These are phyloP conservation scores for Napeogenes inachia DNA, from an alignment of 2,888 invertebrate genomes.

Conservation along the genomic window DNA sequence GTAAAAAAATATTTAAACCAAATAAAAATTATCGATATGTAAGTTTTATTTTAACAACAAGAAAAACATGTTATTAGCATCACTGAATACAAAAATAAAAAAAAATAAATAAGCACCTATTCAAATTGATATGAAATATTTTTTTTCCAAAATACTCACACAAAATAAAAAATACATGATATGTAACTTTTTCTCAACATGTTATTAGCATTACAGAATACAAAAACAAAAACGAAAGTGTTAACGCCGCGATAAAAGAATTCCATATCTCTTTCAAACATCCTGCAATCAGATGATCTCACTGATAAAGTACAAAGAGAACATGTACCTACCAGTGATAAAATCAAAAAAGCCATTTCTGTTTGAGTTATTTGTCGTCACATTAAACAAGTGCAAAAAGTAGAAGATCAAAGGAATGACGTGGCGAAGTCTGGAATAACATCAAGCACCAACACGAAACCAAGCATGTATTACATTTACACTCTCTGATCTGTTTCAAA, in stretches of 20 bases:
- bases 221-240: slow-evolving; percentile 21
- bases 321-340: slow-evolving; percentile 59
- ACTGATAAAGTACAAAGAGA: slow-evolving; percentile 64
- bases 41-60: too few species aligned
- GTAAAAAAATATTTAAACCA: too few species aligned
- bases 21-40: too few species aligned
- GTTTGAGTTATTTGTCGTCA: slow-evolving; percentile 75
- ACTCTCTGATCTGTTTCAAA: slow-evolving; percentile 29
- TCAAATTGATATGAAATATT: too few species aligned
- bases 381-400: slow-evolving; percentile 74
- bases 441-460: slow-evolving; percentile 45
- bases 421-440: slow-evolving; percentile 65
- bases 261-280: slow-evolving; percentile 28
- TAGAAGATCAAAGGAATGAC: slow-evolving; percentile 71
- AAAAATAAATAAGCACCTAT: too few species aligned
- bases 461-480: slow-evolving; percentile 33
- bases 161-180: too few species aligned
- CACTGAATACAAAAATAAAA: too few species aligned
- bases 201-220: not conserved
- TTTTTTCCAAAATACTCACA: too few species aligned
- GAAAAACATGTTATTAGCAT: too few species aligned
- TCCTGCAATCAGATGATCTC: slow-evolving; percentile 51
- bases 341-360: slow-evolving; percentile 67
- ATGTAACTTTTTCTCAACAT: too few species aligned
- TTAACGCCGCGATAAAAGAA: slow-evolving; percentile 23